Conservation (phyloP, 2,888 invertebrate genomes). For the Drosophila kambysellisi region DNA sequence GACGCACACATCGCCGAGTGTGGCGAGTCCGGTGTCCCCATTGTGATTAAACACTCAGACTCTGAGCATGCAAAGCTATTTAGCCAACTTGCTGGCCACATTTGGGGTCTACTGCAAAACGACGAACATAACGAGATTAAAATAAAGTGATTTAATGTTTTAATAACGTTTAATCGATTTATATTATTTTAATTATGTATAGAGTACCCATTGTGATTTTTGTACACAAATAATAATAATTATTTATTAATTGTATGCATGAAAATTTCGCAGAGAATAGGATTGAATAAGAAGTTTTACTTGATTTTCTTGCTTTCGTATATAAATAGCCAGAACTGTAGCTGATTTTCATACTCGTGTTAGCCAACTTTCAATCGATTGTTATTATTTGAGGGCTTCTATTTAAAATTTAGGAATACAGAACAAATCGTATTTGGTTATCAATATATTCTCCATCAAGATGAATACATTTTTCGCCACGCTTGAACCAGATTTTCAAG, state of each 20-base stretch:
- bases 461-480: too few species aligned
- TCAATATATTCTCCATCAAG: too few species aligned
- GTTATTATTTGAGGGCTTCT: neutral
- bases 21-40: slow-evolving; percentile 83
- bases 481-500: too few species aligned
- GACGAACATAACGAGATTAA: slow-evolving; percentile 6
- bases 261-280: too few species aligned
- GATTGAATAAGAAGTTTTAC: neutral
- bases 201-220: too few species aligned
- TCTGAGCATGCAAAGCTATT: slow-evolving; percentile 80
- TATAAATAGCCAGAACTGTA: too few species aligned
- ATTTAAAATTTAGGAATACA: neutral
- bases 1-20: slow-evolving; percentile 82
- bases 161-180: neutral
- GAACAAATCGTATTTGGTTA: neutral
- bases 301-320: neutral
- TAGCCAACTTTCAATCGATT: neutral
- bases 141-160: slow-evolving; percentile 1
- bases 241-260: too few species aligned
- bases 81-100: slow-evolving; percentile 33
- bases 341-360: neutral
- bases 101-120: slow-evolving; percentile 49
- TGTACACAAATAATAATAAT: too few species aligned
- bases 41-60: slow-evolving; percentile 78
- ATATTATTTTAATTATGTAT: neutral